phyloP scores from a whole-genome alignment of 2,888 invertebrate species.

The Crepidodera aurea region DNA sequence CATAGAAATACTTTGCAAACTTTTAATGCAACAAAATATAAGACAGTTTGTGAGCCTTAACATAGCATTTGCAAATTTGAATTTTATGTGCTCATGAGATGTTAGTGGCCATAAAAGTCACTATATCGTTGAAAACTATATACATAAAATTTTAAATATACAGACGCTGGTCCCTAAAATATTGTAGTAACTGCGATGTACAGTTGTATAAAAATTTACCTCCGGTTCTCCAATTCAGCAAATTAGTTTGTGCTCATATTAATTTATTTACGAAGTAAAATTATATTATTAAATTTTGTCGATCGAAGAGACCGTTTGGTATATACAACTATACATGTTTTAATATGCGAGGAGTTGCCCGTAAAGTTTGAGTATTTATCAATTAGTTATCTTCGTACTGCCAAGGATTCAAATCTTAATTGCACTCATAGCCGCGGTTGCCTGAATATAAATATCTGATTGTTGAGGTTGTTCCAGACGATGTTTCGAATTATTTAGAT shows the following conservation, averaged over 20 bases:
- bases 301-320: too few species aligned
- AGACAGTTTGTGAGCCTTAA: constrained; percentile 2
- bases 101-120: constrained; percentile 5
- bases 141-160: constrained; percentile 8
- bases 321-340: constrained; percentile 6
- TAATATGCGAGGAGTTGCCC: constrained; percentile 3
- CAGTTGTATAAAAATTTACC: too few species aligned
- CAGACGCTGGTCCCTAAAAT: neutral
- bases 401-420: constrained; percentile 11
- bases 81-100: constrained; percentile 1
- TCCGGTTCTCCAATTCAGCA: too few species aligned
- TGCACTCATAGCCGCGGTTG: constrained; percentile 9
- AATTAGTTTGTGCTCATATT: too few species aligned
- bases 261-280: constrained; percentile 2
- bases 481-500: constrained; percentile 13
- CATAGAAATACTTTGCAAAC: neutral
- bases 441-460: constrained; percentile 14
- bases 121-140: constrained; percentile 3
- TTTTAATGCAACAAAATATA: neutral
- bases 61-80: constrained; percentile 3
- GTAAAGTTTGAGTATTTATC: constrained; percentile 4
- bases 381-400: constrained; percentile 11
- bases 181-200: neutral
- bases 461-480: constrained; percentile 12
- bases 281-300: neutral